Evolutionary conservation across 2,797 vertebrate species (phyloP).

Genomic region (Pelochelys cantorii): DNA sequence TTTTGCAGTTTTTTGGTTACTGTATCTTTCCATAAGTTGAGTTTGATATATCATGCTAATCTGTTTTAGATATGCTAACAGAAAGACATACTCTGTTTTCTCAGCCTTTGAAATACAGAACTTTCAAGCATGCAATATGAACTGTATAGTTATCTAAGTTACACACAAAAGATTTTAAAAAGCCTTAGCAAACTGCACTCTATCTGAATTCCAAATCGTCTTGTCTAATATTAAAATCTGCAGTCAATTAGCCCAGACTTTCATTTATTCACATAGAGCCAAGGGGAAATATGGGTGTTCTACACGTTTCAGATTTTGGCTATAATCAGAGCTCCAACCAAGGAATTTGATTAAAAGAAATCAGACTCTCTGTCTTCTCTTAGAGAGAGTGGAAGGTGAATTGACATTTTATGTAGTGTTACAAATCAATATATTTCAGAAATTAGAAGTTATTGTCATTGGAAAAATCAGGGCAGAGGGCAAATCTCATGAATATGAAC

Average conservation of each 20-base stretch:
- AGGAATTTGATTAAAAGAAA: not conserved
- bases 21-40: not conserved
- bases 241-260: not conserved
- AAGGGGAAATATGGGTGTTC: not conserved
- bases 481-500: too few relatives aligned
- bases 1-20: not conserved
- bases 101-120: not conserved
- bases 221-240: not conserved
- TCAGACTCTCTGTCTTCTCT: not conserved
- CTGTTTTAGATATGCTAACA: not conserved
- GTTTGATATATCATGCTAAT: not conserved
- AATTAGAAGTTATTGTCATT: not conserved
- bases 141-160: not conserved
- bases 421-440: not conserved
- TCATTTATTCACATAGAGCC: not conserved
- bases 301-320: not conserved
- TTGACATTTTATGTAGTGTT: not conserved
- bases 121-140: not conserved
- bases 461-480: not conserved
- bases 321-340: not conserved
- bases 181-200: not conserved
- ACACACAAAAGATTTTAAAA: not conserved
- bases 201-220: not conserved
- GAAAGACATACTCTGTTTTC: not conserved
- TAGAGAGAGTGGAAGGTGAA: rapidly evolving